phyloP scores from a whole-genome alignment of 2,797 vertebrate genomes.

The Emys orbicularis region DNA sequence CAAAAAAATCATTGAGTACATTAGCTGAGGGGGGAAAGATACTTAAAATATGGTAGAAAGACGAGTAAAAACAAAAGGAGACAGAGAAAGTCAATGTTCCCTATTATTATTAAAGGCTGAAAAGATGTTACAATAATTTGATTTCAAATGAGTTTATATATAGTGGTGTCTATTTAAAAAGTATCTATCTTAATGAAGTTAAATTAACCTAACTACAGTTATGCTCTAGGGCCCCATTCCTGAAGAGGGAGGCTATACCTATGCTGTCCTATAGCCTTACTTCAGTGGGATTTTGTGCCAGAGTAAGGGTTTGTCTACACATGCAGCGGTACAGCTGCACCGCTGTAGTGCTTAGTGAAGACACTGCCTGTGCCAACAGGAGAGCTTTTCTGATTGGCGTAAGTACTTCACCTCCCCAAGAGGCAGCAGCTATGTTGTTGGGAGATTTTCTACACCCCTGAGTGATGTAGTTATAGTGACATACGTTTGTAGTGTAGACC shows the following conservation, averaged over 20 bases:
- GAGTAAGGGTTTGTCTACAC: not conserved
- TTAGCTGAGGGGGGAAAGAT: accelerated
- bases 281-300: not conserved
- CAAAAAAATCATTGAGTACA: no score
- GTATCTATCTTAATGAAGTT: not conserved
- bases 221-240: not conserved
- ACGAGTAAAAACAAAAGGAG: accelerated
- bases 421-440: no score
- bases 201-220: not conserved
- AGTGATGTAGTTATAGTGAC: no score
- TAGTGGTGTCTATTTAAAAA: not conserved
- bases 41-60: not conserved
- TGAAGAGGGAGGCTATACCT: not conserved
- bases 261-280: not conserved
- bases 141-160: not conserved
- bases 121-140: not conserved
- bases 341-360: not conserved
- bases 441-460: no score
- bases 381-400: no score
- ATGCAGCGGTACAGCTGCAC: not conserved
- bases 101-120: not conserved
- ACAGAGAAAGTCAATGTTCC: accelerated
- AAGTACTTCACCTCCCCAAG: no score
- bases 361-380: no score
- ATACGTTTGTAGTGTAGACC: no score